Conservation (phyloP, 2,113 vertebrate species). For the Labeo catla region DNA sequence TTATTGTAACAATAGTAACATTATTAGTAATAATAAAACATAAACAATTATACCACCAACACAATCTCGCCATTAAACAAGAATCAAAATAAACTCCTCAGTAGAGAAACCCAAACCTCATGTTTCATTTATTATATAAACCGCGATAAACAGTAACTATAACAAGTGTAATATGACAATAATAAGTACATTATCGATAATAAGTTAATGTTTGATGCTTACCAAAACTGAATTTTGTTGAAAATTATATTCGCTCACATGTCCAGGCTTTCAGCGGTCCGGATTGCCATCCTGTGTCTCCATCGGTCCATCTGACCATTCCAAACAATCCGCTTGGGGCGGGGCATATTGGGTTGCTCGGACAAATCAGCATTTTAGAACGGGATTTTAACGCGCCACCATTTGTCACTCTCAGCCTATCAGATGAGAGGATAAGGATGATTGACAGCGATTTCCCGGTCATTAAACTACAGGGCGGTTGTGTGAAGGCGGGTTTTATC, state of each 20-base stretch:
- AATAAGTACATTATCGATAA: background rate
- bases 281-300: conserved; percentile 74
- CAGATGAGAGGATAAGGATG: background rate
- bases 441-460: conserved; percentile 51
- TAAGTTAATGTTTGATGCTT: conserved; percentile 54
- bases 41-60: background rate
- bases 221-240: conserved; percentile 68
- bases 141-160: background rate
- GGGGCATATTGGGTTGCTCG: conserved; percentile 27
- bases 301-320: conserved; percentile 62
- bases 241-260: conserved; percentile 70
- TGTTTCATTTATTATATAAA: conserved; percentile 27
- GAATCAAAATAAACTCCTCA: background rate
- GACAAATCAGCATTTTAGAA: conserved; percentile 61
- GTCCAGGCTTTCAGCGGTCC: conserved; percentile 72
- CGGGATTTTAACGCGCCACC: conserved; percentile 51
- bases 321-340: conserved; percentile 59
- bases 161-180: background rate
- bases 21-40: background rate
- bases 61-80: background rate
- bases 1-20: background rate
- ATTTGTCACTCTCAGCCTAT: conserved; percentile 59
- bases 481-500: conserved; percentile 38
- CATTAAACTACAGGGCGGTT: background rate
- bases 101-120: conserved; percentile 16